Base-by-base conservation (phyloP, 2,113 vertebrate genomes). In the Calyptomena viridis region DNA sequence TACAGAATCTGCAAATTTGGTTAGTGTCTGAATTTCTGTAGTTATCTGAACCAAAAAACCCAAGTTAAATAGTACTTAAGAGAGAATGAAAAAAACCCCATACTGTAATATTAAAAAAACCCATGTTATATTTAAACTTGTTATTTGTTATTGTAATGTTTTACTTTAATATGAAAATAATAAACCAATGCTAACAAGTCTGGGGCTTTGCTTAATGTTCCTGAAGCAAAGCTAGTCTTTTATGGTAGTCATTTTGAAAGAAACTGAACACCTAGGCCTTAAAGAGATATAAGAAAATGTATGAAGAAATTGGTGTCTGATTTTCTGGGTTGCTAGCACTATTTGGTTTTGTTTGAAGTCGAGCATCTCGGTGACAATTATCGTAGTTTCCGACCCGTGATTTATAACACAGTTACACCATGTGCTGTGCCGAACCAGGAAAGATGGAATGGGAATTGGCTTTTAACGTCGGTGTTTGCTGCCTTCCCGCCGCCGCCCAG, bases 401-500 rank as follows among this genome's bases (percentile, higher is more conserved):
- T 3, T 31, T 8, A 2, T 23, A 10, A 4, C 5, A 1, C 16
- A 27, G 18, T 14, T 30, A 5, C 16, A 6, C 22, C 6, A 30
- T 3, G 4, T 16, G 23, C 6, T 3, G 18, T 46, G 44, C 44
- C 44, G 44, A 15, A 44, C 14, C 21, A 1, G 37, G 15, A 37
- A 11, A 27, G 42, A 4, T 1, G 9, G 24, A 12, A 1, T 0
- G 5, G 35, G n/a, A 25, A 7, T 2, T 1, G 3, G 6, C 42
- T 52, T 17, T 7, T 2, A 2, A 23, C 3, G 14, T 12, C 2
- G 2, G 3, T 22, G 33, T 22, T 13, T 2, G 25, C 24, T 17
- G 74, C 68, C 6, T 5, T 50, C 27, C 56, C 17, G 50, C 17
- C 60, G 12, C 46, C n/a, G 62, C 2, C 76, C 95, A 8, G 64